Evolutionary conservation across 2,797 vertebrate species (phyloP).

Genomic region (Hirundo rustica): DNA sequence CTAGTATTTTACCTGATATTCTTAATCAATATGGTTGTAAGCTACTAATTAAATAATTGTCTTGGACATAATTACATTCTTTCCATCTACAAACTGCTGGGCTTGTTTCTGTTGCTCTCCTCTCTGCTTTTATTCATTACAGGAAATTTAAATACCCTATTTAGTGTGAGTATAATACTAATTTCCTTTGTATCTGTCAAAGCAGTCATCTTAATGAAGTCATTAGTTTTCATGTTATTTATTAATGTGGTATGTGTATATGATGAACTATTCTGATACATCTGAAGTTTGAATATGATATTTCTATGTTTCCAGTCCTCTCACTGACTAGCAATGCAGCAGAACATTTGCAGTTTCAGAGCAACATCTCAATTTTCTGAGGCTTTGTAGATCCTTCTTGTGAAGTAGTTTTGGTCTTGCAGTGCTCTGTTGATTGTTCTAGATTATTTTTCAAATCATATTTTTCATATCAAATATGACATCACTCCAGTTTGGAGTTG

Average conservation of each 20-base stretch:
- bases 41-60: not conserved
- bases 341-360: not conserved
- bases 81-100: not conserved
- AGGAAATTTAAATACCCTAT: not conserved
- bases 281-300: not conserved
- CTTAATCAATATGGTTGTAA: not conserved
- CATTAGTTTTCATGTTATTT: not conserved
- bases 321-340: not conserved
- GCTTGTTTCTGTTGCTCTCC: not conserved
- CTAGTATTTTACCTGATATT: not conserved
- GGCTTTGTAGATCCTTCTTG: not conserved
- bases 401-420: not conserved
- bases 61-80: not conserved
- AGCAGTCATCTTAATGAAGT: not conserved
- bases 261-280: not conserved
- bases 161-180: not conserved
- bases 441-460: not conserved
- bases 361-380: not conserved
- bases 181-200: not conserved
- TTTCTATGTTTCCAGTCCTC: not conserved
- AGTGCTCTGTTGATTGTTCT: not conserved
- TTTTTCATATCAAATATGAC: not conserved
- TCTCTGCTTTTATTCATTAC: not conserved
- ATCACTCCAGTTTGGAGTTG: not conserved
- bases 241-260: not conserved